These are phyloP conservation scores for Venusia cambrica DNA, from an alignment of 2,888 invertebrate species.

Conservation along the genomic window DNA sequence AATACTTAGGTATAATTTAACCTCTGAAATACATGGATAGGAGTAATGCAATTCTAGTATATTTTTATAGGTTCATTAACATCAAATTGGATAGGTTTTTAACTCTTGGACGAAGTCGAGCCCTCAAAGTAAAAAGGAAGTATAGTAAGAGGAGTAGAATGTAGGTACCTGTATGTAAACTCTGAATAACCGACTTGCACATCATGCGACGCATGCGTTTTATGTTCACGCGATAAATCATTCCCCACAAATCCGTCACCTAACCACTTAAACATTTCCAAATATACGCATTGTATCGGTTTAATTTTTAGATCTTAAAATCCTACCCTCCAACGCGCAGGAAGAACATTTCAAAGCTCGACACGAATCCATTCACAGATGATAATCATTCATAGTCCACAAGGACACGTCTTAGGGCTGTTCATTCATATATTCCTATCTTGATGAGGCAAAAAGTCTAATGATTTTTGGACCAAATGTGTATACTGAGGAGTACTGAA, in stretches of 20 bases:
- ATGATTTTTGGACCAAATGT: conserved; percentile 54
- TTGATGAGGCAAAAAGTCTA: conserved; percentile 49
- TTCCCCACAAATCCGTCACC: background rate
- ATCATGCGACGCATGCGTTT: conserved; percentile 5
- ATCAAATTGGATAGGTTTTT: no score
- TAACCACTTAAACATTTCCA: background rate
- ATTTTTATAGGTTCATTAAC: no score
- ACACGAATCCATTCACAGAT: conserved; percentile 49
- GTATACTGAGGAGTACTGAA: conserved; percentile 43
- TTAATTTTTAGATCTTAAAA: conserved; percentile 8
- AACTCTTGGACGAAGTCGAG: no score
- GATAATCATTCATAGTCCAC: conserved; percentile 55
- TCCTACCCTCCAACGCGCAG: conserved; percentile 7
- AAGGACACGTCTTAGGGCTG: conserved; percentile 53
- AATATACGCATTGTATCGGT: background rate
- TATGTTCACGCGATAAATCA: conserved; percentile 10
- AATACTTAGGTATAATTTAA: no score
- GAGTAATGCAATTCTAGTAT: no score
- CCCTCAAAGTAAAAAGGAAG: no score
- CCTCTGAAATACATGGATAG: no score
- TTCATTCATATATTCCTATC: conserved; percentile 51
- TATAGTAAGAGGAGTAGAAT: no score
- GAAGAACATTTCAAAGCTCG: conserved; percentile 33
- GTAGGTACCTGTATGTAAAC: no score
- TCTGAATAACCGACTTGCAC: no score